phyloP scores from a whole-genome alignment of 2,797 vertebrate genomes.

The Neostethus bicornis region DNA sequence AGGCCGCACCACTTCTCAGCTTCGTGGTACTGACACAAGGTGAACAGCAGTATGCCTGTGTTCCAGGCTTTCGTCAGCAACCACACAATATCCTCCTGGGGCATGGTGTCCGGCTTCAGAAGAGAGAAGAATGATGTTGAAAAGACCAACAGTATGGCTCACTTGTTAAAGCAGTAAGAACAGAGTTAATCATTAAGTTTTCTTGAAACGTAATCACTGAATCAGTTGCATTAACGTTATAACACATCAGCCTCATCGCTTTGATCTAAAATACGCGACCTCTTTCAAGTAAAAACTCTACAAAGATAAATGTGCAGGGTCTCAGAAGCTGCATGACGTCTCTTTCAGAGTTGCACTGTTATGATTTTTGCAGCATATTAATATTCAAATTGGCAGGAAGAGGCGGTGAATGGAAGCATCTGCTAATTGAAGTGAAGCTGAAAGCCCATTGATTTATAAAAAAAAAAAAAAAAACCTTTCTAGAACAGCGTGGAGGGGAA shows the following conservation, averaged over 20 bases:
- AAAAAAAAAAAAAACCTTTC: constrained; percentile 55
- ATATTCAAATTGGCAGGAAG: constrained; percentile 83
- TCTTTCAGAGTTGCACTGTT: constrained; percentile 71
- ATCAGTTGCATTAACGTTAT: constrained; percentile 42
- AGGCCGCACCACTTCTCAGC: constrained; percentile 90
- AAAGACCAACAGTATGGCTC: constrained; percentile 52
- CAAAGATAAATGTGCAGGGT: constrained; percentile 66
- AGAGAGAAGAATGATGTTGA: constrained; percentile 50
- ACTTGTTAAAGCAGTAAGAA: constrained; percentile 14
- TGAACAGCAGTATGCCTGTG: constrained; percentile 86
- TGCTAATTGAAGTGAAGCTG: constrained; percentile 80
- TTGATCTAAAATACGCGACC: constrained; percentile 64
- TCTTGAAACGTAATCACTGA: constrained; percentile 36
- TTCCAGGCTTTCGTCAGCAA: constrained; percentile 93
- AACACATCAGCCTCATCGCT: constrained; percentile 62
- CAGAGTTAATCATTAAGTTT: constrained; percentile 35
- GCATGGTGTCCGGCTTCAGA: constrained; percentile 80
- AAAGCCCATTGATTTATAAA: constrained; percentile 79
- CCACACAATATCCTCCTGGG: constrained; percentile 90
- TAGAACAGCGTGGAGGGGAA: constrained; percentile 63
- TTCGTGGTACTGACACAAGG: constrained; percentile 78
- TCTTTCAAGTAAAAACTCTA: constrained; percentile 63
- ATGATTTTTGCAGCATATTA: constrained; percentile 73
- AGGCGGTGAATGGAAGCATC: constrained; percentile 82
- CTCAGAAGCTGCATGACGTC: constrained; percentile 59